A percentile compares a stretch with the other conserved stretches of the same genome.
These are phyloP conservation scores for Euthynnus affinis DNA, from an alignment of 2,797 vertebrate genomes.

Conservation along the genomic window DNA sequence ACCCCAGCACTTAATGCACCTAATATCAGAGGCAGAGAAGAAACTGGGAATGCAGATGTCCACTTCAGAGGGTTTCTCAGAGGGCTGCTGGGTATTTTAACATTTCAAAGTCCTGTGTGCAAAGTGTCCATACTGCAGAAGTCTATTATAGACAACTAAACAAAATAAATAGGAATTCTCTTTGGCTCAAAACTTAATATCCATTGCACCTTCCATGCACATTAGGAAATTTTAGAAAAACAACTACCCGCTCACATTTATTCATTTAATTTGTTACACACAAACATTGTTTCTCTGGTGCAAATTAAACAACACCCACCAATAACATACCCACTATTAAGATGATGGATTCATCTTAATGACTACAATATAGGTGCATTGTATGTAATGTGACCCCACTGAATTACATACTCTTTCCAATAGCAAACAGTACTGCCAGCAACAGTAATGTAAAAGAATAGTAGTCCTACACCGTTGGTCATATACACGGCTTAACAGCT, in stretches of 20 bases:
- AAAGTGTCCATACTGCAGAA: background rate
- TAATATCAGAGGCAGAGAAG: background rate
- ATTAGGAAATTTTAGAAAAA: slow-evolving; percentile 1
- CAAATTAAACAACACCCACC: background rate
- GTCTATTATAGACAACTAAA: background rate
- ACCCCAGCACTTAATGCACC: background rate
- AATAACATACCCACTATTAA: background rate
- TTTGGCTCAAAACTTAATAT: background rate
- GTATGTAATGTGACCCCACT: background rate
- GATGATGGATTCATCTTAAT: slow-evolving; percentile 1
- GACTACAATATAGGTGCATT: background rate
- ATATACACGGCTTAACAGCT: background rate
- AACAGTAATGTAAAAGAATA: background rate
- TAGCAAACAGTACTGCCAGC: background rate
- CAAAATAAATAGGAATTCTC: background rate
- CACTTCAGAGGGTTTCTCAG: background rate
- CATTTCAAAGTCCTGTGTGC: background rate
- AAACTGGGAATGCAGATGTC: background rate
- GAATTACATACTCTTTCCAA: background rate
- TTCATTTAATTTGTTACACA: background rate
- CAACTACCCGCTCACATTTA: background rate
- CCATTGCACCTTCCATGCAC: background rate
- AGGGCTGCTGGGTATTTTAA: background rate
- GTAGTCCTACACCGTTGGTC: too few species aligned
- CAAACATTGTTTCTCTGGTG: background rate